Evolutionary conservation across 1,140 invertebrate genomes (phyloP), one percentile per base, ranked within the genome.

Genomic region (Linepithema humile): DNA sequence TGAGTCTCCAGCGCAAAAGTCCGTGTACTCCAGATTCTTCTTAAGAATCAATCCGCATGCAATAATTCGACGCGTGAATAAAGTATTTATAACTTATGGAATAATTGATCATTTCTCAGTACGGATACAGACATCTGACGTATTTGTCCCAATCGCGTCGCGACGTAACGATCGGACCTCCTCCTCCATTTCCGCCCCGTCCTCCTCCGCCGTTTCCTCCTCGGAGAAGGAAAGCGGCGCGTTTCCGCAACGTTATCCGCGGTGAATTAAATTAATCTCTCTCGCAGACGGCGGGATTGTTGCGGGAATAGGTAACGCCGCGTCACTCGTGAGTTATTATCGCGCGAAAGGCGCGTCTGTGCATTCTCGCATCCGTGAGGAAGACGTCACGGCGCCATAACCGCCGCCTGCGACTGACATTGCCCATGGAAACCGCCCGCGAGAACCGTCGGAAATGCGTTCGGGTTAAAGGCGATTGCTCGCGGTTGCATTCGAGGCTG

Each of bases 251-350:
- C 53, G 82, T 86, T 83, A 88, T 85, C 75, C 65, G 73, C 40
- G 72, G 45, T 64, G 82, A 89, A 86, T 86, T 43, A 86, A 82
- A 89, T 86, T 89, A 89, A 88, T 86, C 82, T 89, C 87, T 84
- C 87, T 83, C 82, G 64, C 48, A 73, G 82, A 59, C 53, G 70
- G 57, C 62, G 80, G 70, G 88, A 89, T 85, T 89, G 89, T 85
- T 87, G 83, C 82, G 86, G 59, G 59, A 84, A 85, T 89, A 87
- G 89, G 85, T 89, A 88, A 89, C 82, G 64, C 80, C 82, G 64
- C 75, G 83, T 83, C 87, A 83, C 86, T 88, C 67, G 84, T 86
- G 77, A 89, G 77, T 88, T 88, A 88, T 89, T 86, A 85, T 85
- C 84, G 83, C 74, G 82, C 80, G 64, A 85, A 69, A 83, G 65